These are phyloP conservation scores for Nesoenas mayeri DNA, from an alignment of 2,113 vertebrate species.

Conservation along the genomic window DNA sequence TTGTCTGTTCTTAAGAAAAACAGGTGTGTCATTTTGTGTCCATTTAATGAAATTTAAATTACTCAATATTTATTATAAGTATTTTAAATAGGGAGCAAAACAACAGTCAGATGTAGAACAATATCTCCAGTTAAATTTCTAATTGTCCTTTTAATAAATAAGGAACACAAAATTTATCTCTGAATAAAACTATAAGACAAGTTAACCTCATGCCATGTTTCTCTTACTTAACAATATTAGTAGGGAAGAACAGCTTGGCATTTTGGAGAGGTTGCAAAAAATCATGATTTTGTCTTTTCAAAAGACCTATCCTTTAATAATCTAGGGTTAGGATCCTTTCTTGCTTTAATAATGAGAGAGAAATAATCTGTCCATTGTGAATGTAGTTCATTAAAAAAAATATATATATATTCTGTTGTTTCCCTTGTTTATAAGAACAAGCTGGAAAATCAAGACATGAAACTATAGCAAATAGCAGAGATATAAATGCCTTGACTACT, in stretches of 20 bases:
- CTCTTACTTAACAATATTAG: no score
- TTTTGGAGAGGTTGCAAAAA: background rate
- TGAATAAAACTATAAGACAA: background rate
- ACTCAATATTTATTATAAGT: background rate
- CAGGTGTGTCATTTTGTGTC: background rate
- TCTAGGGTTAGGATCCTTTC: background rate
- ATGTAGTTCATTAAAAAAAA: background rate
- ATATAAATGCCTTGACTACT: background rate
- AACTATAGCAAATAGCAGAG: background rate
- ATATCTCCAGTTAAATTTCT: background rate
- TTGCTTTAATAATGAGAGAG: background rate
- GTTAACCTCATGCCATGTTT: background rate
- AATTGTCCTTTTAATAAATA: background rate
- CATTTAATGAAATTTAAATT: background rate
- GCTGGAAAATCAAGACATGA: background rate
- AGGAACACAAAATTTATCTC: background rate
- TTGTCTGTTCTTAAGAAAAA: background rate
- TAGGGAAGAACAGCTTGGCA: background rate
- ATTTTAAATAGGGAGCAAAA: background rate
- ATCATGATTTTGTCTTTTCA: background rate
- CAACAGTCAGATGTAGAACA: background rate
- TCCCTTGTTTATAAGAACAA: background rate
- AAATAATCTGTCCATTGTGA: background rate
- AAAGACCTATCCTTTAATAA: background rate
- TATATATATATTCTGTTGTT: accelerated